A percentile compares a stretch with the other conserved stretches of the same genome.
phyloP scores from a whole-genome alignment of 2,113 vertebrate genomes.

The Chloroceryle aenea region DNA sequence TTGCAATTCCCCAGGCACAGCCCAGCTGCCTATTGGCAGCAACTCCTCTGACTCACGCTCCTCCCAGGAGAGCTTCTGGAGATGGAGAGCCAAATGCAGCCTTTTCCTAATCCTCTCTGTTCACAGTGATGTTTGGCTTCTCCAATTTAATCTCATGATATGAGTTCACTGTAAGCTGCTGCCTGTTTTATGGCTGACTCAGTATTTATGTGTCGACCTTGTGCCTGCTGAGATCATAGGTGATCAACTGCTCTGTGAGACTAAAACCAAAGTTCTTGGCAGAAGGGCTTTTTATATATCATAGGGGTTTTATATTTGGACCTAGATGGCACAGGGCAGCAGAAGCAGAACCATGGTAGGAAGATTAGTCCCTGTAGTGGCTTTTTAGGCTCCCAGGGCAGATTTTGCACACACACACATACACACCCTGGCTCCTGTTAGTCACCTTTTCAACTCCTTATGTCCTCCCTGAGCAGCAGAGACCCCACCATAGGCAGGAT shows the following conservation, averaged over 20 bases:
- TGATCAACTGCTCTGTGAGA: background rate
- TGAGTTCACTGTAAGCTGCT: too few species aligned
- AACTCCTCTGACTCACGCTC: background rate
- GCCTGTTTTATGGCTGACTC: background rate
- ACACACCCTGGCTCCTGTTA: background rate
- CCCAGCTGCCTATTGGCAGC: background rate
- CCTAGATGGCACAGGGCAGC: background rate
- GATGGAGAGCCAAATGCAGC: background rate
- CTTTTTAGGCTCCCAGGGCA: background rate
- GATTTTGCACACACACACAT: background rate
- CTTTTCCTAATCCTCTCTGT: background rate
- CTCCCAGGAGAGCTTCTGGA: background rate
- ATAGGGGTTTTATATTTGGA: background rate
- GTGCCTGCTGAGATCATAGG: background rate
- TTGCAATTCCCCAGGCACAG: background rate
- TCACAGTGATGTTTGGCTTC: conserved; percentile 16
- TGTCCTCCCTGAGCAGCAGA: background rate
- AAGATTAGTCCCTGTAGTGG: background rate
- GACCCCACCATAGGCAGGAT: accelerated
- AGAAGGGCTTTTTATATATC: background rate
- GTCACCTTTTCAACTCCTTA: background rate
- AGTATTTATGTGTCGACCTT: background rate
- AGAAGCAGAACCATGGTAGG: background rate
- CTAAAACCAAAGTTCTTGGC: background rate
- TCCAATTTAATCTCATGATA: background rate